phyloP scores from a whole-genome alignment of 2,888 invertebrate species.

The Germaria angustata region DNA sequence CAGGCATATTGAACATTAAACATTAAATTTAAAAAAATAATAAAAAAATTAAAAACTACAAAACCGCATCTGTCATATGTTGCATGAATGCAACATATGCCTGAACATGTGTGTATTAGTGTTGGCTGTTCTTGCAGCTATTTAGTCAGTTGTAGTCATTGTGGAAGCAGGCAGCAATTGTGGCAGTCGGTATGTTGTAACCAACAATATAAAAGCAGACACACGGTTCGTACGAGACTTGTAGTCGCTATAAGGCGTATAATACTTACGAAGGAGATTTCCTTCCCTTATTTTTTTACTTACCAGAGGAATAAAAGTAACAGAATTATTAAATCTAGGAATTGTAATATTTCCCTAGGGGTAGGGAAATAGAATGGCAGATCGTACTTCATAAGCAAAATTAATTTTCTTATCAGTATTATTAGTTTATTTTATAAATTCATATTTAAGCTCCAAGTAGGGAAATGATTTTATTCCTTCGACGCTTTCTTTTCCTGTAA shows the following conservation, averaged over 20 bases:
- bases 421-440: too few species aligned
- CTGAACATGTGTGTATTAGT: background rate
- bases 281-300: background rate
- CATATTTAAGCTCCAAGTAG: too few species aligned
- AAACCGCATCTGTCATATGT: constrained; percentile 62
- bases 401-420: too few species aligned
- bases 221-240: constrained; percentile 45
- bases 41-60: constrained; percentile 36
- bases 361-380: background rate
- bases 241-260: constrained; percentile 39
- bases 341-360: constrained; percentile 1
- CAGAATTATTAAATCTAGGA: background rate
- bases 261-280: background rate
- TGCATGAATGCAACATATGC: constrained; percentile 20
- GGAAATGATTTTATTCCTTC: too few species aligned
- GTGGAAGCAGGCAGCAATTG: constrained; percentile 34
- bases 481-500: too few species aligned
- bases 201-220: constrained; percentile 3
- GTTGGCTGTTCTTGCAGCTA: constrained; percentile 4
- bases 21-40: constrained; percentile 10
- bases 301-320: background rate
- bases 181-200: constrained; percentile 45
- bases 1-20: constrained; percentile 35
- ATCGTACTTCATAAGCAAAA: background rate
- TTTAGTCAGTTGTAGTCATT: constrained; percentile 34